Conservation (phyloP, 1,140 invertebrate species). For the Babylonia areolata region DNA sequence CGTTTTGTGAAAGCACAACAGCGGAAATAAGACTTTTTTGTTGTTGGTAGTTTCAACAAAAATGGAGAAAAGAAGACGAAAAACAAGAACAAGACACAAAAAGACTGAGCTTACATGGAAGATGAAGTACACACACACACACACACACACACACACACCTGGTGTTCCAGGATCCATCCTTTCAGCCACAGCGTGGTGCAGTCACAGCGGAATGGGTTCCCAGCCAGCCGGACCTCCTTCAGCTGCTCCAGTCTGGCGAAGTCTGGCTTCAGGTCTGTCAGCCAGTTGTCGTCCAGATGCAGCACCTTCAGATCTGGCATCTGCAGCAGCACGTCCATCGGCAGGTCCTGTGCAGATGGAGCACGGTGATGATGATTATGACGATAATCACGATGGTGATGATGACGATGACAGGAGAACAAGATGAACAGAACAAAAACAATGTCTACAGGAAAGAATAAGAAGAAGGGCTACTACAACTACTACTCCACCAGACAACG, state of each 20-base stretch:
- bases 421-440: no score
- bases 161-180: slow-evolving; percentile 48
- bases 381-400: no score
- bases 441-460: no score
- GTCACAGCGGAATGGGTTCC: slow-evolving; percentile 61
- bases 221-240: slow-evolving; percentile 38
- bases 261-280: slow-evolving; percentile 45
- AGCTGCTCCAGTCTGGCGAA: slow-evolving; percentile 32
- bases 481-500: no score
- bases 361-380: no score
- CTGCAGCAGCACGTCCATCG: slow-evolving; percentile 22
- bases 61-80: not conserved
- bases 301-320: slow-evolving; percentile 43
- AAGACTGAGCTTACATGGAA: not conserved
- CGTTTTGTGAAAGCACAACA: no score
- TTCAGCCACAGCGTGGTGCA: slow-evolving; percentile 64
- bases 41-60: not conserved
- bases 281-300: slow-evolving; percentile 52
- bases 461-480: no score
- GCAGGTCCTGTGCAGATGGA: slow-evolving; percentile 34
- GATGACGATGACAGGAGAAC: no score
- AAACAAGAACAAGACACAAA: not conserved
- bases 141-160: not conserved
- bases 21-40: no score
- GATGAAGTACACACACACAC: not conserved